phyloP scores from a whole-genome alignment of 2,113 vertebrate genomes.

The Microcebus ravelobensis region DNA sequence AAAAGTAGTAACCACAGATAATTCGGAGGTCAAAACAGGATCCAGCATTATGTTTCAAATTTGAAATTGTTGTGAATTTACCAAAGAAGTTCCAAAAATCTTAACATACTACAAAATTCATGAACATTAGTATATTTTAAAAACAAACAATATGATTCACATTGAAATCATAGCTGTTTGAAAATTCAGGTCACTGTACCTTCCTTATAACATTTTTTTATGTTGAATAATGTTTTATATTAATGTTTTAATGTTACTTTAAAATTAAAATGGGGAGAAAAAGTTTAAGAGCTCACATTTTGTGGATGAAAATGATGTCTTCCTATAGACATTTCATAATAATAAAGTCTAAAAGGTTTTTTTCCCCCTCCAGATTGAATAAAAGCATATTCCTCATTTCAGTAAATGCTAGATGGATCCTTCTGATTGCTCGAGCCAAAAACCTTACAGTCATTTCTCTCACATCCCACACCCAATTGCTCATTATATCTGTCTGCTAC shows the following conservation, averaged over 20 bases:
- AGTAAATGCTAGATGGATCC: background rate
- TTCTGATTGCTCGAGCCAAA: background rate
- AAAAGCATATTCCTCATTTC: background rate
- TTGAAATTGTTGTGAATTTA: slow-evolving; percentile 27
- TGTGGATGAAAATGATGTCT: background rate
- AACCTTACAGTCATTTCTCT: background rate
- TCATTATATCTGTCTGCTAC: background rate
- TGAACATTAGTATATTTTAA: slow-evolving; percentile 17
- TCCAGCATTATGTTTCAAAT: slow-evolving; percentile 33
- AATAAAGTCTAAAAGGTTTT: background rate
- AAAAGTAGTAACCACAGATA: background rate
- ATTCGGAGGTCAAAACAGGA: background rate
- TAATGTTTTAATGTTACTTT: background rate
- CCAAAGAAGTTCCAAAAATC: background rate
- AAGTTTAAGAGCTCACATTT: background rate
- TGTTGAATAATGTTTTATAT: too few relatives aligned
- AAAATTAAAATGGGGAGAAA: slow-evolving; percentile 41
- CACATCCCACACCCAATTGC: background rate
- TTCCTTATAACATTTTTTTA: background rate
- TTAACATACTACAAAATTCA: background rate
- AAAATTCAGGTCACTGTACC: slow-evolving; percentile 13
- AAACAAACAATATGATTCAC: slow-evolving; percentile 8
- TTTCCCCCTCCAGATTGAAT: background rate
- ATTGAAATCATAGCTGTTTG: slow-evolving; percentile 28
- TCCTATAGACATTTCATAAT: background rate